phyloP scores from a whole-genome alignment of 2,113 vertebrate genomes.

The Xiphophorus maculatus region DNA sequence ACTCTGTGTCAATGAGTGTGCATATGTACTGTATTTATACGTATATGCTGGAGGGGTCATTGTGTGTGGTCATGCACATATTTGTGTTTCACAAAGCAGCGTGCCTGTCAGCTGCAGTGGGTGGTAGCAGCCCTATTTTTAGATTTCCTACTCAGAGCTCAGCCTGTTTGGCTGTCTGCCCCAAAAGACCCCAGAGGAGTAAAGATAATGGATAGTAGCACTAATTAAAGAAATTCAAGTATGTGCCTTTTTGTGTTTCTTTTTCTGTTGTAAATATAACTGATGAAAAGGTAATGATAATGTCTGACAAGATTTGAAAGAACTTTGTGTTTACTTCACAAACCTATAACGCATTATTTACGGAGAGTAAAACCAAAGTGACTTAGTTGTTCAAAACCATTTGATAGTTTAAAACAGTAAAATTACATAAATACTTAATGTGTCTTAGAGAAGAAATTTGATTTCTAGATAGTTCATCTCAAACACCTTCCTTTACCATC shows the following conservation, averaged over 20 bases:
- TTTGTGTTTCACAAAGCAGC: slow-evolving; percentile 26
- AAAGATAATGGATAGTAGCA: slow-evolving; percentile 15
- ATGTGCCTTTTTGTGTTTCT: neutral
- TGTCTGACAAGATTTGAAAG: neutral
- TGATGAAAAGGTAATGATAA: neutral
- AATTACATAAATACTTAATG: no score
- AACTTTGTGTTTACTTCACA: neutral
- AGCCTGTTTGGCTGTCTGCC: slow-evolving; percentile 40
- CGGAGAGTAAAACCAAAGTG: no score
- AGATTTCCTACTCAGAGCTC: slow-evolving; percentile 48
- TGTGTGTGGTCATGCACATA: slow-evolving; percentile 40
- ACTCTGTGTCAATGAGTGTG: neutral
- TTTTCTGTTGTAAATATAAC: neutral
- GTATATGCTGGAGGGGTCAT: slow-evolving; percentile 1
- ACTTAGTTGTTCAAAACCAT: no score
- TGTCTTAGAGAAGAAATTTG: no score
- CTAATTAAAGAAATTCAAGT: slow-evolving; percentile 15
- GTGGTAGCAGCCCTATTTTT: slow-evolving; percentile 70
- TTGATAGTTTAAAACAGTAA: no score
- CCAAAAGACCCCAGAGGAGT: slow-evolving; percentile 36
- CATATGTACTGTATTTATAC: neutral
- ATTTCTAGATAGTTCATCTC: no score
- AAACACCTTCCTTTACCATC: no score
- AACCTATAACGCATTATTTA: no score
- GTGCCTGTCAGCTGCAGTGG: slow-evolving; percentile 63